Base-by-base conservation (phyloP, 2,888 invertebrate genomes). In the Eupithecia vulgata region DNA sequence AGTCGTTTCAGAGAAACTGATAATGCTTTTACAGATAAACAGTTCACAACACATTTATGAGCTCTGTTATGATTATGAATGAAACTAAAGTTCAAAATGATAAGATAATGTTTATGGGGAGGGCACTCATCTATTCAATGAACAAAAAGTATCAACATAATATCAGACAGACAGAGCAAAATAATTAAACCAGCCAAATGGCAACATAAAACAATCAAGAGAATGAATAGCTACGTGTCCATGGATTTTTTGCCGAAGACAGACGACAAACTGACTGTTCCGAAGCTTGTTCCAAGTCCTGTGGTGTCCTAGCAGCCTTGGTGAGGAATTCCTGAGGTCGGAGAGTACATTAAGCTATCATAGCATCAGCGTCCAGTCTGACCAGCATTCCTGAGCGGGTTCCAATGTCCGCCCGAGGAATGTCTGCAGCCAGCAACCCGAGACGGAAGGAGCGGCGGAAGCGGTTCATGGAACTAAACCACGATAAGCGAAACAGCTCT, bases 401-500 rank as follows among this genome's bases (percentile, higher is more conserved):
- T 87, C 90, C 87, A 87, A 89, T 90, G 88, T 88, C 89, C 88
- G 89, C 88, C 89, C 86, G 83, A 87, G 90, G 92, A 93, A 93
- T 93, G 90, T 88, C 86, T 87, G 85, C 88, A 90, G 86, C 88
- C 86, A 91, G 92, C 91, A 93, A 93, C 91, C 90, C 93, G 93
- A 94, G 92, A 93, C 94, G 94, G 94, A 94, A 94, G 92, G 89
- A 92, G 90, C 91, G 89, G 90, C 94, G 94, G 94, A 94, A 94
- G 93, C 94, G 91, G 93, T 93, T 91, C 93, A 92, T 91, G 88
- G 89, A 92, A 92, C 87, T 83, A 80, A 81, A 79, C 72, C 37
- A 45, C 25, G 52, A 35, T 68, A 70, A 76, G 78, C 79, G 70
- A 81, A 80, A 90, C 90, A n/a, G 83, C 72, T 85, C 68, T 73